phyloP scores from a whole-genome alignment of 2,888 invertebrate species.

The Tetheella fluctuosa region DNA sequence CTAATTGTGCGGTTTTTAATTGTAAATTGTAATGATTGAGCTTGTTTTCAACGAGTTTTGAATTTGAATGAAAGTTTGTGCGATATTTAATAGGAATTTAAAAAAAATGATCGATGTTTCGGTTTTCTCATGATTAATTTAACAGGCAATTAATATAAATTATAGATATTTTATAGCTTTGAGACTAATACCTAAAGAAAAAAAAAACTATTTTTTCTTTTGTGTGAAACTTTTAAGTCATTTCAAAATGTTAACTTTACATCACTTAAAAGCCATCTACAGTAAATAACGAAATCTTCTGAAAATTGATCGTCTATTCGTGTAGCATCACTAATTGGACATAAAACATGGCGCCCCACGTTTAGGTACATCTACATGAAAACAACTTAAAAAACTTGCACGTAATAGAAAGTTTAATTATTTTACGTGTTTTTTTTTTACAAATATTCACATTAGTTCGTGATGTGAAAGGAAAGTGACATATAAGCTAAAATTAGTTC shows the following conservation, averaged over 20 bases:
- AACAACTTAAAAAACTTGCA: neutral
- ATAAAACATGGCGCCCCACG: neutral
- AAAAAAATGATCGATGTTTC: neutral
- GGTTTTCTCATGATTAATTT: neutral
- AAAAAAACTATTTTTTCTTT: too few relatives aligned
- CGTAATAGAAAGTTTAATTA: slow-evolving; percentile 8
- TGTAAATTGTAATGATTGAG: slow-evolving; percentile 37
- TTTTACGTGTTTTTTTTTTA: neutral
- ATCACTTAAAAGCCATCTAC: too few relatives aligned
- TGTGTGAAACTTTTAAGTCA: too few relatives aligned
- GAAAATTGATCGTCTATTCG: neutral
- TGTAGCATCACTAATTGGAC: neutral
- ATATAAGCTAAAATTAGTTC: too few relatives aligned
- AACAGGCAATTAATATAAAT: neutral
- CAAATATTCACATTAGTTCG: slow-evolving; percentile 2
- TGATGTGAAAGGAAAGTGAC: neutral
- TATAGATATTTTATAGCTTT: too few relatives aligned
- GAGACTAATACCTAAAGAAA: too few relatives aligned
- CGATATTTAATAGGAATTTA: neutral
- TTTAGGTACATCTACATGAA: neutral
- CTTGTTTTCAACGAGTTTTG: slow-evolving; percentile 14
- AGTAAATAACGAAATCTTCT: too few relatives aligned
- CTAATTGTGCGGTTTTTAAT: slow-evolving; percentile 33
- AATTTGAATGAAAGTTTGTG: neutral
- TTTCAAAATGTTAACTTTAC: too few relatives aligned